Conservation (phyloP, 2,797 vertebrate genomes). For the Naso thynnoides region DNA sequence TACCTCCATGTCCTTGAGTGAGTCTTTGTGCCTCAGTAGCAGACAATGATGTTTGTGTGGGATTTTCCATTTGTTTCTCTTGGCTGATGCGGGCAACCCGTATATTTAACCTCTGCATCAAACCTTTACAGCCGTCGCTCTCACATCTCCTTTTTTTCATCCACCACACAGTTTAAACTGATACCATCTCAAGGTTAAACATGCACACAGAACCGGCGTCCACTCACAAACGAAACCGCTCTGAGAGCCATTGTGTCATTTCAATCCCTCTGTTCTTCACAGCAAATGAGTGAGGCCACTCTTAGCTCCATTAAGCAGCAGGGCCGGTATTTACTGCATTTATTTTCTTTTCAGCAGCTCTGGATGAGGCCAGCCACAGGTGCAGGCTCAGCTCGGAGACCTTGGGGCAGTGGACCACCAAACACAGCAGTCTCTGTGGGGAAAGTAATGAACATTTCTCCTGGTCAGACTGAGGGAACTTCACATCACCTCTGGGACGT, state of each 20-base stretch:
- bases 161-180: slow-evolving; percentile 48
- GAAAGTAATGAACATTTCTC: slow-evolving; percentile 44
- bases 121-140: slow-evolving; percentile 51
- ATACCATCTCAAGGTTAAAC: slow-evolving; percentile 66
- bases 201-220: slow-evolving; percentile 30
- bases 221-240: slow-evolving; percentile 21
- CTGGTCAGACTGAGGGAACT: slow-evolving; percentile 22
- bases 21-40: slow-evolving; percentile 59
- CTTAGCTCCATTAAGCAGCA: slow-evolving; percentile 66
- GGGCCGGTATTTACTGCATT: slow-evolving; percentile 60
- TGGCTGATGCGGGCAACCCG: slow-evolving; percentile 71
- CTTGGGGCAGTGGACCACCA: slow-evolving; percentile 49
- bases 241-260: slow-evolving; percentile 54
- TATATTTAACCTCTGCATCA: slow-evolving; percentile 75
- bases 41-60: slow-evolving; percentile 69
- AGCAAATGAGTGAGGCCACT: slow-evolving; percentile 51
- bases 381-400: slow-evolving; percentile 55
- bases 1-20: slow-evolving; percentile 61
- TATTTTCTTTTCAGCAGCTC: slow-evolving; percentile 57
- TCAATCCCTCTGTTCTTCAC: slow-evolving; percentile 43
- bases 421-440: slow-evolving; percentile 48
- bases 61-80: slow-evolving; percentile 68
- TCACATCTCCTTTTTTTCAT: slow-evolving; percentile 36
- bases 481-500: slow-evolving; percentile 26
- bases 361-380: slow-evolving; percentile 56